Base-by-base conservation (phyloP, 2,888 invertebrate genomes). In the Dorcus hopei region DNA sequence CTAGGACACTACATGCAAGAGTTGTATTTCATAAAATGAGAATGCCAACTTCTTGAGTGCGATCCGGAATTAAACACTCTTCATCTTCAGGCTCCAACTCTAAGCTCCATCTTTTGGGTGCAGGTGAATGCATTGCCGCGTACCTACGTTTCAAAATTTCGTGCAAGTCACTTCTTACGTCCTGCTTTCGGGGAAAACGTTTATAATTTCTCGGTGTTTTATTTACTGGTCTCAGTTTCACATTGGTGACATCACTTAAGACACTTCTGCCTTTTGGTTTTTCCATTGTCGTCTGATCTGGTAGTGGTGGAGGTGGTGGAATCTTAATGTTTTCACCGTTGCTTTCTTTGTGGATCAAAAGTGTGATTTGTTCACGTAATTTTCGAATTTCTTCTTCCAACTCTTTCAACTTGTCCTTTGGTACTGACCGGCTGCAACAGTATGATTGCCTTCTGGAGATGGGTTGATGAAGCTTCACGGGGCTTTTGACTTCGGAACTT, bases 121-220 rank as follows among this genome's bases (percentile, higher is more conserved):
- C 41, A 1, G 73, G 71, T 5, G 70, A 69, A 58, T 72, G 71
- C 67, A 72, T 70, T 3, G 69, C 73, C 1, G 71, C 68, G 52
- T 70, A 73, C 26, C 72, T 62, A 58, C 54, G 67, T 53, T 68
- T 66, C 47, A 72, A 59, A 50, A 72, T 67, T 8, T 61, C 65
- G 53, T 70, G 64, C 57, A 72, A 64, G 45, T 73, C 70, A 51
- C 63, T 60, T 39, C 62, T 57, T 3, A 70, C 65, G 52, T 72
- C 70, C 0, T 65, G 62, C 19, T 65, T 62, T 50, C 62, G 65
- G 6, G 61, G 43, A 9, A 52, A 52, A n/a, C 42, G 42, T 33
- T 51, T 62, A 7, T 38, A 38, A 14, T 54, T 59, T 16, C 38
- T 49, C 1, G 63, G 59, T 14, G 51, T 63, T 19, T 49, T 56